A percentile compares a stretch with the other conserved stretches of the same genome.
Conservation (phyloP, 1,140 invertebrate species). For the Drosophila guanche region DNA sequence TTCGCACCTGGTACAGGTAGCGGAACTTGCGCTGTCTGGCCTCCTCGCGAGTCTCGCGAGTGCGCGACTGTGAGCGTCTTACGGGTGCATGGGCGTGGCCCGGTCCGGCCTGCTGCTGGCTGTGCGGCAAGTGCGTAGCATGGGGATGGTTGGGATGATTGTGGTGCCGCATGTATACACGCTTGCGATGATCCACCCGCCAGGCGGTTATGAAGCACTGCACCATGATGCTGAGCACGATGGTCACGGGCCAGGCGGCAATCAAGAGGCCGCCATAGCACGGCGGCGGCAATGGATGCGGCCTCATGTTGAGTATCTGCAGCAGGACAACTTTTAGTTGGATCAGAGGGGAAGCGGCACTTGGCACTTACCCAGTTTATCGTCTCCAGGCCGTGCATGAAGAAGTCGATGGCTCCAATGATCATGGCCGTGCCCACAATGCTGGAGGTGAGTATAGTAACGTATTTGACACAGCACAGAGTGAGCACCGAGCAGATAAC, state of each 20-base stretch:
- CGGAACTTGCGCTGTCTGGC: constrained; percentile 92
- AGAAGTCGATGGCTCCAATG: constrained; percentile 78
- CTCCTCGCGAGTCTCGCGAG: constrained; percentile 89
- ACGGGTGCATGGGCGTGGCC: constrained; percentile 57
- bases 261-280: constrained; percentile 80
- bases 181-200: constrained; percentile 81
- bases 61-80: constrained; percentile 66
- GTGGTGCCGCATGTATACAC: constrained; percentile 75
- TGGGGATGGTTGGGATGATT: constrained; percentile 57
- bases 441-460: constrained; percentile 80
- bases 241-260: constrained; percentile 76
- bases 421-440: constrained; percentile 83
- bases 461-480: constrained; percentile 80
- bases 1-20: constrained; percentile 94
- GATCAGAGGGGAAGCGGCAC: too few relatives aligned
- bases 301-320: constrained; percentile 79
- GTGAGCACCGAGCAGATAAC: constrained; percentile 82
- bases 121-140: constrained; percentile 53
- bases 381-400: constrained; percentile 79
- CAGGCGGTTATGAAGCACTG: constrained; percentile 83
- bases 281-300: constrained; percentile 77
- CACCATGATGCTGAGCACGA: constrained; percentile 81
- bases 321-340: background rate
- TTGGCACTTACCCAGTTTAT: constrained; percentile 70
- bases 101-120: constrained; percentile 50